phyloP scores from a whole-genome alignment of 2,888 invertebrate species.

The Phengaris arion region DNA sequence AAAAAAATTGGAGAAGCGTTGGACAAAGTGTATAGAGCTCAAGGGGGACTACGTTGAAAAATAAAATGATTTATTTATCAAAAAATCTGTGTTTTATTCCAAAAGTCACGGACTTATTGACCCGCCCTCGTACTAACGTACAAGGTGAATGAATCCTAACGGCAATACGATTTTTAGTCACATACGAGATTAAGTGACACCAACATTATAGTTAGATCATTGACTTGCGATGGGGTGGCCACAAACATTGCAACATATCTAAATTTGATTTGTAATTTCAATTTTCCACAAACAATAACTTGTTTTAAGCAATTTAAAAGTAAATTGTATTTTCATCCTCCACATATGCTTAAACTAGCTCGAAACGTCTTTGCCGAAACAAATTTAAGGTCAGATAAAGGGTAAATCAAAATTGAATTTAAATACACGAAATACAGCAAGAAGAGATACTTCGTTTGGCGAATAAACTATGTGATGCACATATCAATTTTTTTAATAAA shows the following conservation, averaged over 20 bases:
- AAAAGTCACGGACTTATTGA: too few species aligned
- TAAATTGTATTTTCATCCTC: not conserved
- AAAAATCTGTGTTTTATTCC: too few species aligned
- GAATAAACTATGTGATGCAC: too few species aligned
- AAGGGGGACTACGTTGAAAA: too few species aligned
- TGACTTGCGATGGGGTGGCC: not conserved
- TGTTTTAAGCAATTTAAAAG: not conserved
- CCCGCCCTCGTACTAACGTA: too few species aligned
- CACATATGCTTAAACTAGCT: constrained; percentile 23
- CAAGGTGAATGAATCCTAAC: too few species aligned
- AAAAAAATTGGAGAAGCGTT: too few species aligned
- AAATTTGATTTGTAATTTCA: not conserved
- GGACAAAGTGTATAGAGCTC: too few species aligned
- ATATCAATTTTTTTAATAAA: not conserved
- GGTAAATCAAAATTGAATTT: not conserved
- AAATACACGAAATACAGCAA: constrained; percentile 5
- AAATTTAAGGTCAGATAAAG: not conserved
- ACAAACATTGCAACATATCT: not conserved
- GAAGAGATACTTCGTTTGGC: too few species aligned
- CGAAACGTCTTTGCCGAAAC: constrained; percentile 19
- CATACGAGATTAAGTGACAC: not conserved
- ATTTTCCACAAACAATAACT: not conserved
- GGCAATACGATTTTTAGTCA: constrained; percentile 18
- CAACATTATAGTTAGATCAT: not conserved
- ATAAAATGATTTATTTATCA: too few species aligned